A percentile compares a stretch with the other conserved stretches of the same genome.
phyloP scores from a whole-genome alignment of 2,797 vertebrate genomes.

The Podarcis siculus region DNA sequence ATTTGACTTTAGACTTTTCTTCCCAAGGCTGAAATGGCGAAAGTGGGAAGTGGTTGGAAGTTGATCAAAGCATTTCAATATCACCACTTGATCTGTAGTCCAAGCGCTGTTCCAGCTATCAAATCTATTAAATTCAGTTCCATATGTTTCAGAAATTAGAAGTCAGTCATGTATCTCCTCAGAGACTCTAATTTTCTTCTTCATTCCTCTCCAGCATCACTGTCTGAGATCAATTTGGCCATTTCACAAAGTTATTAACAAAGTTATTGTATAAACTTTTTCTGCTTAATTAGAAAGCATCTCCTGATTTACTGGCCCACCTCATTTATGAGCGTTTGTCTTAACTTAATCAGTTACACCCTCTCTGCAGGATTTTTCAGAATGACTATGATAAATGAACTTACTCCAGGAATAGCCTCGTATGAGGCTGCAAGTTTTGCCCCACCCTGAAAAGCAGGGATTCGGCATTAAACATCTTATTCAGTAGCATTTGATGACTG shows the following conservation, averaged over 20 bases:
- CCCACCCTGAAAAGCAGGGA: not conserved
- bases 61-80: not conserved
- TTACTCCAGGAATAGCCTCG: not conserved
- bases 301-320: conserved; percentile 63
- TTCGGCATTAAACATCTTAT: not conserved
- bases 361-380: not conserved
- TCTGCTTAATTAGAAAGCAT: conserved; percentile 47
- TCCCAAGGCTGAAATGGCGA: not conserved
- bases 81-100: conserved; percentile 6
- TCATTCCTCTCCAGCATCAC: conserved; percentile 2
- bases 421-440: not conserved
- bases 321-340: conserved; percentile 67
- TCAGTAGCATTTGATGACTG: not conserved
- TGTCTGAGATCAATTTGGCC: conserved; percentile 24
- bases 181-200: conserved; percentile 40
- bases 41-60: not conserved
- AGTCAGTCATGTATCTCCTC: conserved; percentile 28
- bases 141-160: conserved; percentile 22
- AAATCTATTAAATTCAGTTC: not conserved
- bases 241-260: conserved; percentile 59
- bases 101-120: not conserved
- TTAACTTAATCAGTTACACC: conserved; percentile 70
- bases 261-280: conserved; percentile 54
- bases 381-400: not conserved
- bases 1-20: not conserved